Conservation (phyloP, 2,113 vertebrate genomes). For the Odontophorus gujanensis region DNA sequence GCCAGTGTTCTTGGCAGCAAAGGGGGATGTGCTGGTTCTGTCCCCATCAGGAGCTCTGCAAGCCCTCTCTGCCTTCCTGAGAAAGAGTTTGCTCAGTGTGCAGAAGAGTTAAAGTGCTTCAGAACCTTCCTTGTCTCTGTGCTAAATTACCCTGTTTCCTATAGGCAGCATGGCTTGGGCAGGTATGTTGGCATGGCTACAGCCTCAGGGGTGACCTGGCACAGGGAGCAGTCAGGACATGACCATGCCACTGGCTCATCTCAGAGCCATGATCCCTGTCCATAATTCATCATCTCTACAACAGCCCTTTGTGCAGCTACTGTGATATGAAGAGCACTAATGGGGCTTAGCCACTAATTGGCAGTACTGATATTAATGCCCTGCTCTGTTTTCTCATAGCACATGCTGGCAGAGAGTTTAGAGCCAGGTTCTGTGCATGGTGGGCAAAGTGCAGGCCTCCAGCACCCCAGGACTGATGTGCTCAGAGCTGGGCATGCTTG, state of each 20-base stretch:
- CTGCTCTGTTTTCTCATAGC: background rate
- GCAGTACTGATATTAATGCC: background rate
- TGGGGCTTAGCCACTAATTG: background rate
- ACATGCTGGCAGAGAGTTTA: background rate
- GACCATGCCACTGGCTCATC: background rate
- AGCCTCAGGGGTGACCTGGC: background rate
- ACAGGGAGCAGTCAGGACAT: too few species aligned
- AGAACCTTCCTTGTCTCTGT: background rate
- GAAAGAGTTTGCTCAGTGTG: background rate
- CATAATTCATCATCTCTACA: background rate
- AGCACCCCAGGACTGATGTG: background rate
- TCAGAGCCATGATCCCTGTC: background rate
- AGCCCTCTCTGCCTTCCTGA: background rate
- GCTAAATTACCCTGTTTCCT: background rate
- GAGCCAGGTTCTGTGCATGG: rapidly evolving
- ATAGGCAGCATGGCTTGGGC: background rate
- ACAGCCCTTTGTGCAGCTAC: background rate
- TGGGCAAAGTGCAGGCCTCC: background rate
- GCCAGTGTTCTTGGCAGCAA: too few species aligned
- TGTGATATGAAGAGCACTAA: background rate
- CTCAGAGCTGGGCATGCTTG: background rate
- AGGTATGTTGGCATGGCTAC: slow-evolving; percentile 26
- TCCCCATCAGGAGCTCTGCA: background rate
- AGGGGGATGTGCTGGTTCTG: too few species aligned
- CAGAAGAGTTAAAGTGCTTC: background rate